Evolutionary conservation across 2,888 invertebrate genomes (phyloP).

Genomic region (Drosophila robusta): DNA sequence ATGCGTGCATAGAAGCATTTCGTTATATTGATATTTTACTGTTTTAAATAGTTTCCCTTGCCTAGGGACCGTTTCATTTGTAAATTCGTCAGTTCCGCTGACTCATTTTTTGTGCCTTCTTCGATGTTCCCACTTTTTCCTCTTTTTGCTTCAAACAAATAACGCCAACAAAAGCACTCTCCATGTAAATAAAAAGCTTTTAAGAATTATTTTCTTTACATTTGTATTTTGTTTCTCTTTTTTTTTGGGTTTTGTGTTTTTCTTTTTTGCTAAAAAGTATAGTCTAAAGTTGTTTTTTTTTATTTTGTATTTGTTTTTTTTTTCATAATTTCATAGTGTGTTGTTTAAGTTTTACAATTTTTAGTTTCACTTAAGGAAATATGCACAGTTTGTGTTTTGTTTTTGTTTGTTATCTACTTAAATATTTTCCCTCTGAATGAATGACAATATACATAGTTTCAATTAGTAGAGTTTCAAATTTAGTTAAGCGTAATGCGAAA

Average conservation of each 20-base stretch:
- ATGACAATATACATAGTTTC: constrained; percentile 51
- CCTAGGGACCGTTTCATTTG: constrained; percentile 33
- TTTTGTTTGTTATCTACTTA: constrained; percentile 36
- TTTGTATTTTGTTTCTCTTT: constrained; percentile 47
- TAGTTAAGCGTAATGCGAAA: constrained; percentile 27
- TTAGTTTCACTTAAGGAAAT: constrained; percentile 69
- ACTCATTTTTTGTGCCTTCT: constrained; percentile 41
- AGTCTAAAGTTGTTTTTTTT: constrained; percentile 35
- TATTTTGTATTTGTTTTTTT: constrained; percentile 30
- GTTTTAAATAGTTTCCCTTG: constrained; percentile 27
- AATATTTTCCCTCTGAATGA: constrained; percentile 31
- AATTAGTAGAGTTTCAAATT: constrained; percentile 26
- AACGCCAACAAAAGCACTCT: constrained; percentile 41
- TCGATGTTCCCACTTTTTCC: constrained; percentile 40
- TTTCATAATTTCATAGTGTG: constrained; percentile 44
- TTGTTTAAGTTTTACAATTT: constrained; percentile 60
- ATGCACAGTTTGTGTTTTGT: constrained; percentile 66
- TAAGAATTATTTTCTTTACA: constrained; percentile 36
- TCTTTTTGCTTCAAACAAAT: constrained; percentile 42
- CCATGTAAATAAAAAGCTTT: constrained; percentile 61
- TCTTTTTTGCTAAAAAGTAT: constrained; percentile 43
- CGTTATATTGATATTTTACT: constrained; percentile 24
- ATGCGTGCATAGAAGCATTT: background rate
- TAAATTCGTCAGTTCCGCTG: constrained; percentile 35
- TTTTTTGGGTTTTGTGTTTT: constrained; percentile 24